Percentiles rank a stretch among this genome's conserved stretches.
Conservation (phyloP, 1,140 invertebrate species). For the Listronotus bonariensis region DNA sequence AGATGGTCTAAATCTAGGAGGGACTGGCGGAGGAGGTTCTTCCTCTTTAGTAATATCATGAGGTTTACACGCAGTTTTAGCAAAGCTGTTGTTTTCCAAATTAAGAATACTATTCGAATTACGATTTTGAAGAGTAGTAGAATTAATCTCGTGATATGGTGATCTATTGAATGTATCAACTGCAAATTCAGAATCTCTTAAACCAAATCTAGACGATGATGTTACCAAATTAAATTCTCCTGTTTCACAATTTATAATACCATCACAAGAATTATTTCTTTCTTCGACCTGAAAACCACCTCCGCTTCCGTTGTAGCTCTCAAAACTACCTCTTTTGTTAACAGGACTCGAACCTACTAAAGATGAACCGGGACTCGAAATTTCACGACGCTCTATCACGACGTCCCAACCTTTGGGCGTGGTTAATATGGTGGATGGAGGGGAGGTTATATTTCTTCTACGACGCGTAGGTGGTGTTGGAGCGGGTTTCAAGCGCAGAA, state of each 20-base stretch:
- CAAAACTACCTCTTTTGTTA: not conserved
- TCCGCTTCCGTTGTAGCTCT: not conserved
- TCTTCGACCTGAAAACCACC: not conserved
- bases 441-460: conserved; percentile 10
- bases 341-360: conserved; percentile 1
- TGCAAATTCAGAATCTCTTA: not conserved
- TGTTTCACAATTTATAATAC: not conserved
- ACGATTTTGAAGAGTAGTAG: too few species aligned
- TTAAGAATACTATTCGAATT: not conserved
- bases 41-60: not conserved
- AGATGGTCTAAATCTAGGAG: conserved; percentile 31
- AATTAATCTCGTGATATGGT: too few species aligned
- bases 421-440: conserved; percentile 2
- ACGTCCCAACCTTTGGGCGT: conserved; percentile 44
- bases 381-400: conserved; percentile 34
- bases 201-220: too few species aligned
- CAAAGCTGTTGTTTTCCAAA: conserved; percentile 4
- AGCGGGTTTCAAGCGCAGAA: conserved; percentile 41
- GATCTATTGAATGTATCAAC: conserved; percentile 9
- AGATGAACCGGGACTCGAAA: conserved; percentile 9
- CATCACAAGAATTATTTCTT: not conserved
- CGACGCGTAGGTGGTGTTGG: conserved; percentile 40
- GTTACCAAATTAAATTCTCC: not conserved
- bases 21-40: conserved; percentile 16
- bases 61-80: too few species aligned